These are phyloP conservation scores for Diphyllodes magnificus DNA, from an alignment of 2,113 vertebrate genomes.

Conservation along the genomic window DNA sequence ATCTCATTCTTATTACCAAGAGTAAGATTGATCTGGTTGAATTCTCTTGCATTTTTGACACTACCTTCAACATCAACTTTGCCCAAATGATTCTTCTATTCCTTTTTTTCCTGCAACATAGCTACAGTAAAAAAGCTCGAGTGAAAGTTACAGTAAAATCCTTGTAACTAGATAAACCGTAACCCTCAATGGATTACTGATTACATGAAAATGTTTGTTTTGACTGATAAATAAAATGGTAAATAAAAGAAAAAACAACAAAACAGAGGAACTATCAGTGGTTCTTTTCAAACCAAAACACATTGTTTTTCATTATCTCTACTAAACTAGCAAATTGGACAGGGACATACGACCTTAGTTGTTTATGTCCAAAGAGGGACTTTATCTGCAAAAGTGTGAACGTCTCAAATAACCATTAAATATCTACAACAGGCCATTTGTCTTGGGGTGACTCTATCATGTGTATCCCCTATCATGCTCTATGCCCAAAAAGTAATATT, in stretches of 20 bases:
- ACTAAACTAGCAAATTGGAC: not conserved
- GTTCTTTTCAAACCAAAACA: not conserved
- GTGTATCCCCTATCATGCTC: too few relatives aligned
- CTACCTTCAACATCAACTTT: not conserved
- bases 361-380: not conserved
- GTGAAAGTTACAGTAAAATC: conserved; percentile 5
- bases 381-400: conserved; percentile 34
- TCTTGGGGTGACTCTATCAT: too few relatives aligned
- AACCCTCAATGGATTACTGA: not conserved
- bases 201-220: not conserved
- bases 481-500: too few relatives aligned
- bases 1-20: not conserved
- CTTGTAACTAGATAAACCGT: conserved; percentile 7
- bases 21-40: not conserved
- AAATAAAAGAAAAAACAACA: not conserved
- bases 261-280: not conserved
- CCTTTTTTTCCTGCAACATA: not conserved
- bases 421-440: conserved; percentile 21
- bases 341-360: not conserved
- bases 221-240: not conserved
- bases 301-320: not conserved
- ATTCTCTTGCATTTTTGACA: not conserved
- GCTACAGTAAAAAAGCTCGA: not conserved
- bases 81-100: not conserved
- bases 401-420: conserved; percentile 37